A percentile compares a stretch with the other conserved stretches of the same genome.
These are phyloP conservation scores for Sciurus niger DNA, from an alignment of 2,113 vertebrate genomes.

Conservation along the genomic window DNA sequence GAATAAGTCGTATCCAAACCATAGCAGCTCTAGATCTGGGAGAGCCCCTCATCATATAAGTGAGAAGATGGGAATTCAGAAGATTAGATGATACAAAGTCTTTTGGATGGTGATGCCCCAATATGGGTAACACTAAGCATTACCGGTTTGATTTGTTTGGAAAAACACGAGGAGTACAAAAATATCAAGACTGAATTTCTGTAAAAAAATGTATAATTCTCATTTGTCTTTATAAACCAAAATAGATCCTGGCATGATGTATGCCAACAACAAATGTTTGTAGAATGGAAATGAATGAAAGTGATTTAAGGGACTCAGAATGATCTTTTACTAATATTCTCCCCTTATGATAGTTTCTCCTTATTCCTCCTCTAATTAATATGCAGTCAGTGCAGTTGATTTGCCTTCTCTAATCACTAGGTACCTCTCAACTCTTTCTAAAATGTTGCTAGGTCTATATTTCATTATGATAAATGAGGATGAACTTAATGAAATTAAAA, in stretches of 20 bases:
- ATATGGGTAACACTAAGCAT: accelerated
- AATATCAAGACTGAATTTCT: not conserved
- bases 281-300: constrained; percentile 1
- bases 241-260: not conserved
- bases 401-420: not conserved
- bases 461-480: not conserved
- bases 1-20: not conserved
- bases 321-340: not conserved
- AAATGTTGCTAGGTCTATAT: not conserved
- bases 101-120: too few species aligned
- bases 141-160: not conserved
- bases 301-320: not conserved
- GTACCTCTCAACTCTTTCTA: not conserved
- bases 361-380: not conserved
- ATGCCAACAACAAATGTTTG: not conserved
- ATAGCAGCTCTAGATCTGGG: not conserved
- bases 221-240: not conserved
- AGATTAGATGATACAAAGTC: not conserved
- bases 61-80: not conserved
- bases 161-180: not conserved
- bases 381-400: not conserved
- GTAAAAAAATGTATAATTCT: not conserved
- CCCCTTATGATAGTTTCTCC: not conserved
- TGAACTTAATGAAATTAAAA: constrained; percentile 9
- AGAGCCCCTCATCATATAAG: not conserved